These are phyloP conservation scores for Calosoma granatense DNA, from an alignment of 1,140 invertebrate species.

Conservation along the genomic window DNA sequence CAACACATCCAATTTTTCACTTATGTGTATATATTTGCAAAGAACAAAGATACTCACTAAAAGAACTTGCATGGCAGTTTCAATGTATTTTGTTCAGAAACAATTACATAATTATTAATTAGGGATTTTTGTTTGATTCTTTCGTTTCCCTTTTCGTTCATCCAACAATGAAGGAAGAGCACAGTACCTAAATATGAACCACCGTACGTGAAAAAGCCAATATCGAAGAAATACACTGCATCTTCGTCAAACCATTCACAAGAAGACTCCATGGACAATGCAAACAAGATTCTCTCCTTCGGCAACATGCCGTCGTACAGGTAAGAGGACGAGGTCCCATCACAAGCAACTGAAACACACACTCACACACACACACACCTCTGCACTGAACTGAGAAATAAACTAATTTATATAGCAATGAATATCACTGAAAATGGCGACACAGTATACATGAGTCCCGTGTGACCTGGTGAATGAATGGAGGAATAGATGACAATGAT, in stretches of 20 bases:
- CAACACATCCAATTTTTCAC: too few relatives aligned
- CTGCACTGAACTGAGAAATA: not conserved
- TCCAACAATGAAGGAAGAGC: conserved; percentile 64
- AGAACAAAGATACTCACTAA: not conserved
- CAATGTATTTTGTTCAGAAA: not conserved
- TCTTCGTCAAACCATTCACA: conserved; percentile 58
- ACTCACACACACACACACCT: not conserved
- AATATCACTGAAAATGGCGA: not conserved
- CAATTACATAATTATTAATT: conserved; percentile 21
- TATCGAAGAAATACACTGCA: conserved; percentile 58
- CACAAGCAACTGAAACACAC: not conserved
- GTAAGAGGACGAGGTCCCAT: conserved; percentile 38
- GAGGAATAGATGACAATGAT: not conserved
- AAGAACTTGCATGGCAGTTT: not conserved
- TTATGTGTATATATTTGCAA: too few relatives aligned
- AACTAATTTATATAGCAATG: not conserved
- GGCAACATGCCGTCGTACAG: conserved; percentile 70
- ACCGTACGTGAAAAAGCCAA: conserved; percentile 72
- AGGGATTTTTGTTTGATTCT: conserved; percentile 25
- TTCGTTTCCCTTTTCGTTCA: conserved; percentile 22
- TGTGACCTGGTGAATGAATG: not conserved
- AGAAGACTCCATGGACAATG: conserved; percentile 61
- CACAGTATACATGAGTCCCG: not conserved
- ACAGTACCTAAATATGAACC: conserved; percentile 77
- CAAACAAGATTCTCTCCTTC: conserved; percentile 69